phyloP scores from a whole-genome alignment of 2,797 vertebrate genomes.

The Phyllotis vaccarum region DNA sequence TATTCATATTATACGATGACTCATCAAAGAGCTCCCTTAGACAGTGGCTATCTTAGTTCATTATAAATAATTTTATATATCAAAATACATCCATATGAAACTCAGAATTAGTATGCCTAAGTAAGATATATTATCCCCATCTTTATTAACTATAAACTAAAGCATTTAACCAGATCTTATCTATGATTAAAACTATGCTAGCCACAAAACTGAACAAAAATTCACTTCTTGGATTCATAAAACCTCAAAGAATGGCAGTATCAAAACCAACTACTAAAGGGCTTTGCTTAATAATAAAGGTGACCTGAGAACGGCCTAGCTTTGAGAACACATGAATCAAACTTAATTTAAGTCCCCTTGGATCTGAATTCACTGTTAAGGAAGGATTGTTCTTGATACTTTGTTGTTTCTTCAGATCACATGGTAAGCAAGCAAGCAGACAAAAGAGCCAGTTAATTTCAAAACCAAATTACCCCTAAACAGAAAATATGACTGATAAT shows the following conservation, averaged over 20 bases:
- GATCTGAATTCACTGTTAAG: conserved; percentile 35
- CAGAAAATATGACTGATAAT: conserved; percentile 58
- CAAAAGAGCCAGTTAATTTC: conserved; percentile 73
- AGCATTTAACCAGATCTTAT: conserved; percentile 38
- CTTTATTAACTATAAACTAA: conserved; percentile 62
- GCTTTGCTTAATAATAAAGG: conserved; percentile 23
- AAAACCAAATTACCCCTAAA: conserved; percentile 58
- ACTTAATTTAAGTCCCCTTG: background rate
- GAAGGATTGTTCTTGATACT: conserved; percentile 4
- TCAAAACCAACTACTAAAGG: conserved; percentile 62
- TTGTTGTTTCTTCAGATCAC: conserved; percentile 47
- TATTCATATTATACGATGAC: conserved; percentile 10
- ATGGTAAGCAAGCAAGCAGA: conserved; percentile 60
- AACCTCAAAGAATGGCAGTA: background rate
- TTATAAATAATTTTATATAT: conserved; percentile 31
- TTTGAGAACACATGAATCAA: conserved; percentile 43
- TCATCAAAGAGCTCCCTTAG: conserved; percentile 55
- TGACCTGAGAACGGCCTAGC: background rate
- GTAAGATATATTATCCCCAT: conserved; percentile 39
- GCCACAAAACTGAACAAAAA: conserved; percentile 54
- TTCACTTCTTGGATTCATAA: conserved; percentile 47
- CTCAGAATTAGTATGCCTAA: conserved; percentile 24
- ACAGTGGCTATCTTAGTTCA: conserved; percentile 25
- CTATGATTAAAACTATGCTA: conserved; percentile 64
- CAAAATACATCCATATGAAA: conserved; percentile 42